These are phyloP conservation scores for Philhelius pedissequus DNA, from an alignment of 2,888 invertebrate genomes.

Conservation along the genomic window DNA sequence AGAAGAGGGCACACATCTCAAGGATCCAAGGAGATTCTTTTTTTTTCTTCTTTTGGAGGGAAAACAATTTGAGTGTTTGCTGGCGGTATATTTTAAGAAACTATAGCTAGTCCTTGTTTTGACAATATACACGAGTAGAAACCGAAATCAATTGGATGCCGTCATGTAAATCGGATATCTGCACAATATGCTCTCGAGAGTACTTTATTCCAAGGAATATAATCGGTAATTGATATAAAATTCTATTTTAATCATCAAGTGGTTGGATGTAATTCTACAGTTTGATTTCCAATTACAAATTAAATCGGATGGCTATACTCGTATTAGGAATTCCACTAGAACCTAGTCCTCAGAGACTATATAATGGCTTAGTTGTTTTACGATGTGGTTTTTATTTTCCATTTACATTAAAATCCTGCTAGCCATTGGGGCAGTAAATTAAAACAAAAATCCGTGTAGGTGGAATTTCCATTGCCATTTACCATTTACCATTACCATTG, in stretches of 20 bases:
- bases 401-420: slow-evolving; percentile 26
- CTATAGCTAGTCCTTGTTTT: not conserved
- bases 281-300: slow-evolving; percentile 12
- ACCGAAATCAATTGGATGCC: not conserved
- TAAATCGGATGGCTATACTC: not conserved
- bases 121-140: not conserved
- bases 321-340: not conserved
- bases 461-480: not conserved
- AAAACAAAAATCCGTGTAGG: slow-evolving; percentile 2
- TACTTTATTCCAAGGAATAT: not conserved
- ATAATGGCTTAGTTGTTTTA: not conserved
- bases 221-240: slow-evolving; percentile 9
- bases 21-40: not conserved
- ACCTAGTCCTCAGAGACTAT: not conserved
- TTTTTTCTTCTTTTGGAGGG: no score
- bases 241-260: slow-evolving; percentile 17
- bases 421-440: not conserved
- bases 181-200: not conserved
- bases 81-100: not conserved
- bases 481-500: slow-evolving; percentile 12
- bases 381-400: slow-evolving; percentile 11
- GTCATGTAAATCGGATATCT: not conserved
- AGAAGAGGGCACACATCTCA: slow-evolving; percentile 18
- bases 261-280: not conserved
- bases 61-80: slow-evolving; percentile 3